Percentiles rank a stretch among this genome's conserved stretches.
These are phyloP conservation scores for Apeltes quadracus DNA, from an alignment of 2,113 vertebrate genomes.

Conservation along the genomic window DNA sequence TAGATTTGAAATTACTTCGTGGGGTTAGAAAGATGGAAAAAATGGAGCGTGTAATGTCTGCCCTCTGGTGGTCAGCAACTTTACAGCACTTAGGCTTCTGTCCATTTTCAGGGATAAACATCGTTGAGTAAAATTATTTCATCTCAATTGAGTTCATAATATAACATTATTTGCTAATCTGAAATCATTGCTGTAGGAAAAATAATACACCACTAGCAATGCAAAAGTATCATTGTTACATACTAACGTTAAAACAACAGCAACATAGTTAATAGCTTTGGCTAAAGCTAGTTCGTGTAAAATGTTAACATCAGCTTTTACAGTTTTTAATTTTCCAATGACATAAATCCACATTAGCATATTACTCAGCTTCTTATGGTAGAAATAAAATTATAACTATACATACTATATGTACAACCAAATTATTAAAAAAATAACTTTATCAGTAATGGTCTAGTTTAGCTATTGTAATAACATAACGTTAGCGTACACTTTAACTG, in stretches of 20 bases:
- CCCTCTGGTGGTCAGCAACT: background rate
- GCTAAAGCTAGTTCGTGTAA: too few species aligned
- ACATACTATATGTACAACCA: background rate
- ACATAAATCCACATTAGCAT: background rate
- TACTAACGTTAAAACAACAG: background rate
- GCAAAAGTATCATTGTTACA: background rate
- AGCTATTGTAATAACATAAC: background rate
- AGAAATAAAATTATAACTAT: too few species aligned
- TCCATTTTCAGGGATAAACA: background rate
- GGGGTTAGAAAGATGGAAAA: background rate
- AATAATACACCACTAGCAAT: background rate
- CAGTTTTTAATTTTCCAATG: background rate
- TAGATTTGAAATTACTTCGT: background rate
- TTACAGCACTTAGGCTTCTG: background rate
- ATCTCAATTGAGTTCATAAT: too few species aligned
- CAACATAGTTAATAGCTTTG: background rate
- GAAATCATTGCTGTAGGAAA: background rate
- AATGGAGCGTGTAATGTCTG: background rate
- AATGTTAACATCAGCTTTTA: background rate
- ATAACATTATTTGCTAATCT: background rate
- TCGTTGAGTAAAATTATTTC: background rate
- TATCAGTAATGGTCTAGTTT: background rate
- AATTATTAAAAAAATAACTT: background rate
- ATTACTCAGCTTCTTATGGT: background rate
- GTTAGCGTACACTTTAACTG: background rate